Percentiles rank a stretch among this genome's conserved stretches.
Conservation (phyloP, 2,888 invertebrate species). For the Coremacera marginata region DNA sequence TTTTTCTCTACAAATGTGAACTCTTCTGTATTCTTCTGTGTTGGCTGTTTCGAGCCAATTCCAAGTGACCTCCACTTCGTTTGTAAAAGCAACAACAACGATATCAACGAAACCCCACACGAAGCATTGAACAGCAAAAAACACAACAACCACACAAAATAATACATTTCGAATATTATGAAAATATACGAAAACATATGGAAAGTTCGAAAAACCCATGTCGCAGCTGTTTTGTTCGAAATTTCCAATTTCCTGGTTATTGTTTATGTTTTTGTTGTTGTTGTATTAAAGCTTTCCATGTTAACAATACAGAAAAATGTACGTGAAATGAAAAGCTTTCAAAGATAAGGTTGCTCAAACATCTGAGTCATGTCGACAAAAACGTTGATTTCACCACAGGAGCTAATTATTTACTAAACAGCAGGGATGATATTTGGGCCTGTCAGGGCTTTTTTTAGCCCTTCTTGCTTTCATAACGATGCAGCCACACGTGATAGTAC, state of each 20-base stretch:
- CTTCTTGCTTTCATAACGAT: too few species aligned
- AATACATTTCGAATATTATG: neutral
- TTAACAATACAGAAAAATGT: neutral
- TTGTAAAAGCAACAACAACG: neutral
- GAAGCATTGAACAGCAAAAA: neutral
- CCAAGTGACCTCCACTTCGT: conserved; percentile 2
- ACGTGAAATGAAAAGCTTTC: too few species aligned
- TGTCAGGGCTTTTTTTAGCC: too few species aligned
- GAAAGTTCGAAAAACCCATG: neutral
- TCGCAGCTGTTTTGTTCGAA: conserved; percentile 2
- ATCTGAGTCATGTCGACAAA: neutral
- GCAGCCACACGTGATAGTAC: too few species aligned
- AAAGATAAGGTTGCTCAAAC: neutral
- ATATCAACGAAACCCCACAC: conserved; percentile 9
- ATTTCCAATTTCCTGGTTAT: neutral
- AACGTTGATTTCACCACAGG: neutral
- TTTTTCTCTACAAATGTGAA: neutral
- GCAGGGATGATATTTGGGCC: too few species aligned
- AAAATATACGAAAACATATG: conserved; percentile 7
- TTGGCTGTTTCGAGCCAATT: neutral
- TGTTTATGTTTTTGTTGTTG: neutral
- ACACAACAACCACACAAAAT: neutral
- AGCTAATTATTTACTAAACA: too few species aligned
- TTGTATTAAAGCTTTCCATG: neutral
- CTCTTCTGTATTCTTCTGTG: neutral